Evolutionary conservation across 2,888 invertebrate genomes (phyloP), one percentile per base, ranked within the genome.

Genomic region (Capitulum mitella): DNA sequence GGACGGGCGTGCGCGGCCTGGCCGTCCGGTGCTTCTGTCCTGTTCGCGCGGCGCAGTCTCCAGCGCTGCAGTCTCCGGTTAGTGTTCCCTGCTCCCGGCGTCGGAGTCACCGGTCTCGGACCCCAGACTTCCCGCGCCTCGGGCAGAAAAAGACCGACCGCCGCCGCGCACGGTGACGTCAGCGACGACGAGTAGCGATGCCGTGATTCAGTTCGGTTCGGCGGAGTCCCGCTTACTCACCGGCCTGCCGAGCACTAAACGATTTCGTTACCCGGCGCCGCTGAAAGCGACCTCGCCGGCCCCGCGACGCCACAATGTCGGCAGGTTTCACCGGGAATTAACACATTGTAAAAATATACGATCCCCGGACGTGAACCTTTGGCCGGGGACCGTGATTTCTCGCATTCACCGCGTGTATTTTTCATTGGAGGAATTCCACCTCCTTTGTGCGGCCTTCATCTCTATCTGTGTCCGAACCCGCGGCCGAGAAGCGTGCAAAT

Each of bases 211-310:
- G 64, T 34, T 19, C 19, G 1, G 64, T 0, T 19, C 34, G 29
- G 64, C 32, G n/a, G n/a, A 29, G 6, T 79, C 81, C 3, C 80
- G 81, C 64, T 81, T 80, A 40, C 80, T 80, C 79, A 80, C 81
- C 54, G 79, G 19, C 51, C 29, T 29, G 34, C 64, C 34, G 19
- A 19, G 19, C 64, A 64, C 34, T 64, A 64, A 64, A 64, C 64
- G 64, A 64, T 64, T 64, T 64, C 29, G 58, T 29, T 29, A 29
- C 29, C 58, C 12, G 51, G 29, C 14, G 34, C 19, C n/a, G 64
- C 64, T 64, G 64, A 78, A 81, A 37, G 80, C 22, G 80, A 80
- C 0, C 79, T 80, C 16, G 78, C 79, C 78, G 79, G 79, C 77
- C 75, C 12, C 79, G 29, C 26, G 80, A 75, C 37, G 64, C 74